Conservation (phyloP, 2,113 vertebrate species). For the Noctilio leporinus region DNA sequence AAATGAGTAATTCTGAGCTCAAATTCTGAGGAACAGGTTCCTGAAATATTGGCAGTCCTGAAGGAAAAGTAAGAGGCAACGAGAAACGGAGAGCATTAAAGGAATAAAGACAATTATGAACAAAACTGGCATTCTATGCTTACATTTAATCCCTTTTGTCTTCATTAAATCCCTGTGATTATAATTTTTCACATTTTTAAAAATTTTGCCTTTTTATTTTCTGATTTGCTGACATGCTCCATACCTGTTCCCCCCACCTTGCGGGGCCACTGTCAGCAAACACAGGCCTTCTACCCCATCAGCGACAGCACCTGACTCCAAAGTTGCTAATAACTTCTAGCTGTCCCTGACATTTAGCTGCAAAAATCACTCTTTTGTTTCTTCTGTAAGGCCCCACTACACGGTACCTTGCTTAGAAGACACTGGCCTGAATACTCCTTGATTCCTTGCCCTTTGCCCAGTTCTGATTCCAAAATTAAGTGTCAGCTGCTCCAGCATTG, state of each 20-base stretch:
- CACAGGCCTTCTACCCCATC: not conserved
- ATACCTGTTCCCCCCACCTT: not conserved
- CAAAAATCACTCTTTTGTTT: not conserved
- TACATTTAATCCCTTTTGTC: not conserved
- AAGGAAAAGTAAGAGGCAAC: not conserved
- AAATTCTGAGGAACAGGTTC: not conserved
- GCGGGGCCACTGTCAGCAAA: not conserved
- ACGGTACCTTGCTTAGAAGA: not conserved
- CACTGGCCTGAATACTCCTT: not conserved
- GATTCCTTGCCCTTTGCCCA: not conserved
- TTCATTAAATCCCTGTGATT: not conserved
- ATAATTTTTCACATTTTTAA: not conserved
- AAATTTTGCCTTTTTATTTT: not conserved
- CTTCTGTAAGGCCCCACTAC: not conserved
- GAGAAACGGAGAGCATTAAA: not conserved
- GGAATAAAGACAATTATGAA: not conserved
- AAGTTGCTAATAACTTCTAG: not conserved
- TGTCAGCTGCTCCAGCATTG: not conserved
- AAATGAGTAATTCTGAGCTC: not conserved
- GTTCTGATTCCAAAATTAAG: not conserved
- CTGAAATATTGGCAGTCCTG: not conserved
- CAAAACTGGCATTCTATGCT: not conserved
- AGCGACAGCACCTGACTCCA: not conserved
- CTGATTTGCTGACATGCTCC: not conserved
- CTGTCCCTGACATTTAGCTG: not conserved